Evolutionary conservation across 2,797 vertebrate species (phyloP), one percentile per base, ranked within the genome.

Genomic region (Trematomus bernacchii): DNA sequence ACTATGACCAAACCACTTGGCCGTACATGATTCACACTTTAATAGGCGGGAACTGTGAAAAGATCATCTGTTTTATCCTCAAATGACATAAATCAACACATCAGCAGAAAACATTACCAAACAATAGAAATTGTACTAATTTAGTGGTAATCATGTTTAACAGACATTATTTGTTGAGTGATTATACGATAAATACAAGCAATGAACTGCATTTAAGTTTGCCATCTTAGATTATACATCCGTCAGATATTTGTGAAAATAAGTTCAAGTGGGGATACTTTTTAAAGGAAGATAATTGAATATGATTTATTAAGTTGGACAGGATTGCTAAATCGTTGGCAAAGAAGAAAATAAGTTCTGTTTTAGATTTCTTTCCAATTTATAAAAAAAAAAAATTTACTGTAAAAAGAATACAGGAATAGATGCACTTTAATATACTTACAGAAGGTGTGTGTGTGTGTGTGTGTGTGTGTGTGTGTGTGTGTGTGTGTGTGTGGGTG

Each of bases 21-120:
- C 66, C 14, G 68, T 62, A 86, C 77, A 55, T 82, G 76, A 80
- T 57, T 89, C 79, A 78, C 46, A 5, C 44, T 78, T 75, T 72
- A 77, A 84, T 77, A 68, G 73, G 79, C n/a, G 67, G 37, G 53
- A 78, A 70, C 62, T 65, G 44, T 10, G 55, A 84, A 64, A 58
- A 59, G 59, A 72, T 82, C 57, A 63, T 85, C 15, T 63, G 66
- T 72, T 85, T 88, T 73, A 52, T 66, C 69, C 80, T 69, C 71
- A 40, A 33, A 71, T 68, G 70, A 69, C 33, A 44, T 62, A 61
- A 71, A 16, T 66, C 44, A 52, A 42, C 37, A 50, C 30, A 55
- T 48, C 72, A 73, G 55, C 57, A 62, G 11, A 70, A 73, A 68
- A 59, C 43, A 19, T 70, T 19, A 51, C 46, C 61, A 66, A 66